Conservation (phyloP, 2,113 vertebrate species). For the Setophaga kirtlandii region DNA sequence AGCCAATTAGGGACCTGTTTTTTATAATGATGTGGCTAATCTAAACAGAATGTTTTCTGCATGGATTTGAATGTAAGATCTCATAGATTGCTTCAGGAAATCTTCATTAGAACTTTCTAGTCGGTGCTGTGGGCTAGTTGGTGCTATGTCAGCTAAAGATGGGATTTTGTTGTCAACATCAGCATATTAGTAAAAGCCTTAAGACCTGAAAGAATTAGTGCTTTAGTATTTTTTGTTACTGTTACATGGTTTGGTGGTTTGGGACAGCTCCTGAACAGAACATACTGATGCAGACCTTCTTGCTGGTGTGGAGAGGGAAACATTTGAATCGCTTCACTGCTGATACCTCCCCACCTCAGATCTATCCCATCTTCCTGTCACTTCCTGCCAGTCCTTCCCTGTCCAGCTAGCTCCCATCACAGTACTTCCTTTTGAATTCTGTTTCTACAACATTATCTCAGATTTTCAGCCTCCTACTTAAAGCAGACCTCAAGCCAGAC, state of each 20-base stretch:
- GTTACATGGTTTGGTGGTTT: neutral
- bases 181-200: neutral
- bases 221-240: neutral
- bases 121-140: too few species aligned
- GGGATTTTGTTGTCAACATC: neutral
- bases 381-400: neutral
- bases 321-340: neutral
- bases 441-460: neutral
- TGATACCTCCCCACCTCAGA: accelerated
- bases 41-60: neutral
- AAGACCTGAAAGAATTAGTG: neutral
- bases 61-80: neutral
- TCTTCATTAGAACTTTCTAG: neutral
- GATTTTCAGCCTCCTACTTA: neutral
- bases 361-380: neutral
- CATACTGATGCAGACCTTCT: neutral
- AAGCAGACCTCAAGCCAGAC: neutral
- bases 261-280: neutral
- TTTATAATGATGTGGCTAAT: neutral
- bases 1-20: neutral
- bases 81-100: neutral
- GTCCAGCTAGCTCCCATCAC: neutral
- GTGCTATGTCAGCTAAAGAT: neutral
- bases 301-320: neutral
- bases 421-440: neutral